Conservation (phyloP, 2,888 invertebrate genomes). For the Philopedon plagiatum region DNA sequence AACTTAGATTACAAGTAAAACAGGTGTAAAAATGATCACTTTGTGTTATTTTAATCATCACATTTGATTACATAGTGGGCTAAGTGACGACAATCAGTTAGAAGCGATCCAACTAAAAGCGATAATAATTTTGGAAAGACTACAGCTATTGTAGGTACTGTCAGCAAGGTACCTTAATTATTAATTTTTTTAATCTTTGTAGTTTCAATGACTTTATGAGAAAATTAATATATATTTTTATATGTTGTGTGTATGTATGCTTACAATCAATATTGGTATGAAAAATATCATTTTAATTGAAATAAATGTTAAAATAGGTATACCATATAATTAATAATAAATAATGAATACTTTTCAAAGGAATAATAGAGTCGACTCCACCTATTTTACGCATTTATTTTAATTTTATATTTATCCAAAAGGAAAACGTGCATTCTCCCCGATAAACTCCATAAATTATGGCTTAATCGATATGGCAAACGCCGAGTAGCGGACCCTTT, state of each 20-base stretch:
- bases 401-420: slow-evolving; percentile 64
- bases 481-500: slow-evolving; percentile 52
- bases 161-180: too few relatives aligned
- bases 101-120: too few relatives aligned
- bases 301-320: slow-evolving; percentile 24
- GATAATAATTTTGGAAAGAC: too few relatives aligned
- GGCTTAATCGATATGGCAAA: slow-evolving; percentile 61
- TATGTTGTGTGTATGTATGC: slow-evolving; percentile 18
- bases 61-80: too few relatives aligned
- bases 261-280: slow-evolving; percentile 22
- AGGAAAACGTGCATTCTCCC: slow-evolving; percentile 59
- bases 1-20: too few relatives aligned
- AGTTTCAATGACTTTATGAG: neutral
- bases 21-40: too few relatives aligned
- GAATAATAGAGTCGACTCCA: slow-evolving; percentile 61
- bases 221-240: neutral
- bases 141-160: too few relatives aligned
- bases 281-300: slow-evolving; percentile 22
- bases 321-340: slow-evolving; percentile 58
- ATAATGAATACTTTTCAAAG: slow-evolving; percentile 63
- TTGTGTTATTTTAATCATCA: too few relatives aligned
- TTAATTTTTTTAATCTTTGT: neutral
- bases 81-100: too few relatives aligned
- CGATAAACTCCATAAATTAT: slow-evolving; percentile 61
- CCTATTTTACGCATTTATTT: slow-evolving; percentile 65